Evolutionary conservation across 2,113 vertebrate genomes (phyloP), one percentile per base, ranked within the genome.

Genomic region (Alosa alosa): DNA sequence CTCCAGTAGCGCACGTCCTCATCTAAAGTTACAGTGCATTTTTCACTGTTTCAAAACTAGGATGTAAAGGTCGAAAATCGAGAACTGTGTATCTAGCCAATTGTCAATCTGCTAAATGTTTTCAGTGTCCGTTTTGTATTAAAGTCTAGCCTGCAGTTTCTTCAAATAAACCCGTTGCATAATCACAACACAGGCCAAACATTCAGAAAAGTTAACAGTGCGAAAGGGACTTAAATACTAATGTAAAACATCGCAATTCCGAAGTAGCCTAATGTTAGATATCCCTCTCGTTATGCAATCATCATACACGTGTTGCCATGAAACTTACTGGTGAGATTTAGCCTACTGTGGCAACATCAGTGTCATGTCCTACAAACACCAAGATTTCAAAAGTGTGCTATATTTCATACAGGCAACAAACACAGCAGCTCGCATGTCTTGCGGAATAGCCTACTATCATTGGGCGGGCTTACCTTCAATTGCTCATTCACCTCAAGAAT

Each of bases 401-500:
- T 39, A 78, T 17, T 39, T 11, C 15, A 11, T 36, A 78, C 72
- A 78, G n/a, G 13, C 36, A 39, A 36, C 31, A 78, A 11, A 39
- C 72, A 39, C 36, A 78, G 25, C 64, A 36, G 31, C 72, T 78
- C 72, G 39, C 31, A 78, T 78, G 72, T 78, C 72, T 78, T 17
- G 11, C 72, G 85, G 83, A 87, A 47, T 46, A 72, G 46, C 1
- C 41, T 44, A 44, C 44, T 84, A 82, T 52, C n/a, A 49, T 44
- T 36, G 81, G 0, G 46, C n/a, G 1, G 13, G 4, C 92, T 82
- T 93, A 95, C 94, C 95, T 94, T 92, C 85, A 57, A 84, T 82
- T 44, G 90, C 57, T 84, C 87, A 86, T 87, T 81, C 90, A 88
- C 89, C 82, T 49, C 83, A 83, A 86, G 88, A 91, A 91, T 91